These are phyloP conservation scores for Clarias batrachus DNA, from an alignment of 2,113 vertebrate species.

Conservation along the genomic window DNA sequence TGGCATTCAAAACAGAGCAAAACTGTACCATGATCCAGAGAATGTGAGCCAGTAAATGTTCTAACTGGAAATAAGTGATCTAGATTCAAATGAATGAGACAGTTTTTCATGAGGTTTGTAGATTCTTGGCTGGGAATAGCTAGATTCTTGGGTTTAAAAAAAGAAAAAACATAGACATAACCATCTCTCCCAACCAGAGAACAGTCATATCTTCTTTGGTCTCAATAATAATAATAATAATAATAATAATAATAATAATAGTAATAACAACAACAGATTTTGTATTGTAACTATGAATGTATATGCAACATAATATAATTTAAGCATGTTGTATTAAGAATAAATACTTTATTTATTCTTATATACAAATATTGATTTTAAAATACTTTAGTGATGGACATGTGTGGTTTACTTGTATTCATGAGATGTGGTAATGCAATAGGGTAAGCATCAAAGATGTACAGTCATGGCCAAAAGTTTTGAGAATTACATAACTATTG, in stretches of 20 bases:
- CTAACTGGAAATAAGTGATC: neutral
- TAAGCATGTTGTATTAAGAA: no score
- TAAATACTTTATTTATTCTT: neutral
- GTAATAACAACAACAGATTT: no score
- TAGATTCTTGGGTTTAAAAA: neutral
- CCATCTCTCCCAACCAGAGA: neutral
- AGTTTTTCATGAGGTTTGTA: no score
- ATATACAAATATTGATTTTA: neutral
- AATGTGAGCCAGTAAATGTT: neutral
- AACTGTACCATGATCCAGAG: neutral
- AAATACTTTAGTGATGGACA: neutral
- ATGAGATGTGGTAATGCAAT: neutral
- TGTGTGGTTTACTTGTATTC: constrained; percentile 9
- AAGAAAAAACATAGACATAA: neutral
- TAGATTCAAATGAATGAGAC: no score
- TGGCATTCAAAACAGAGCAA: neutral
- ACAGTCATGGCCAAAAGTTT: no score
- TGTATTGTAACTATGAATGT: no score
- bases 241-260: neutral
- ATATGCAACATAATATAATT: no score
- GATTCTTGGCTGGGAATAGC: neutral
- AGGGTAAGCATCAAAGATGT: neutral
- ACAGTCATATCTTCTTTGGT: no score
- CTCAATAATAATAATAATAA: neutral
- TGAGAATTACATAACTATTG: no score